phyloP scores from a whole-genome alignment of 2,113 vertebrate genomes.

The Aegotheles bennettii region DNA sequence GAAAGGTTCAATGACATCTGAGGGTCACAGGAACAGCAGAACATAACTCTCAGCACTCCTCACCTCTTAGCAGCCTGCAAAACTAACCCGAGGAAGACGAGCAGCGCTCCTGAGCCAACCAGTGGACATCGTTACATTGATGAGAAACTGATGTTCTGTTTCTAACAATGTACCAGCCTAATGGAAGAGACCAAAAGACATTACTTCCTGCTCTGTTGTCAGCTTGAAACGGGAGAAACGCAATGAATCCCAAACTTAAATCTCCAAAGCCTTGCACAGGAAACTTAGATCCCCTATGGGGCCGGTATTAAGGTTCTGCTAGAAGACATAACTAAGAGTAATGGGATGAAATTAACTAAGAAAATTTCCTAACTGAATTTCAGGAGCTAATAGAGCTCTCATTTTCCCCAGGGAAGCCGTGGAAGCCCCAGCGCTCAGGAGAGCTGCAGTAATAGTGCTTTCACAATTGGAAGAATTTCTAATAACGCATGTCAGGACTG shows the following conservation, averaged over 20 bases:
- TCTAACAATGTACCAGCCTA: neutral
- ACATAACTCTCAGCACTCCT: neutral
- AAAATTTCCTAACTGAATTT: slow-evolving; percentile 69
- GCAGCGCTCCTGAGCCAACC: neutral
- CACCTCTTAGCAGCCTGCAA: neutral
- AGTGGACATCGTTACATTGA: neutral
- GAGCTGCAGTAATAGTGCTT: slow-evolving; percentile 35
- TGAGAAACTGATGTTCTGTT: slow-evolving; percentile 37
- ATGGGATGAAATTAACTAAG: slow-evolving; percentile 64
- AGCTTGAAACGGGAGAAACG: slow-evolving; percentile 26
- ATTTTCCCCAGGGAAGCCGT: slow-evolving; percentile 40
- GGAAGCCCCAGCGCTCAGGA: slow-evolving; percentile 46
- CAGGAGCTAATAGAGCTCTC: slow-evolving; percentile 61
- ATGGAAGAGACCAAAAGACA: slow-evolving; percentile 40
- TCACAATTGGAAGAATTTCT: slow-evolving; percentile 39
- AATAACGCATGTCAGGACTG: slow-evolving; percentile 15
- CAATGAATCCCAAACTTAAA: slow-evolving; percentile 54
- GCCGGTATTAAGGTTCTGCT: slow-evolving; percentile 51
- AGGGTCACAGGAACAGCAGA: neutral
- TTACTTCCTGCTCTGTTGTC: slow-evolving; percentile 59
- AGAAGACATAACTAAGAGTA: slow-evolving; percentile 64
- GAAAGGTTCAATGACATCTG: neutral
- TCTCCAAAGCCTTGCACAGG: slow-evolving; percentile 57
- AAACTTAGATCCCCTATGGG: slow-evolving; percentile 58
- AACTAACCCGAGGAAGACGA: neutral